phyloP scores from a whole-genome alignment of 1,140 invertebrate species.

The Drusus annulatus region DNA sequence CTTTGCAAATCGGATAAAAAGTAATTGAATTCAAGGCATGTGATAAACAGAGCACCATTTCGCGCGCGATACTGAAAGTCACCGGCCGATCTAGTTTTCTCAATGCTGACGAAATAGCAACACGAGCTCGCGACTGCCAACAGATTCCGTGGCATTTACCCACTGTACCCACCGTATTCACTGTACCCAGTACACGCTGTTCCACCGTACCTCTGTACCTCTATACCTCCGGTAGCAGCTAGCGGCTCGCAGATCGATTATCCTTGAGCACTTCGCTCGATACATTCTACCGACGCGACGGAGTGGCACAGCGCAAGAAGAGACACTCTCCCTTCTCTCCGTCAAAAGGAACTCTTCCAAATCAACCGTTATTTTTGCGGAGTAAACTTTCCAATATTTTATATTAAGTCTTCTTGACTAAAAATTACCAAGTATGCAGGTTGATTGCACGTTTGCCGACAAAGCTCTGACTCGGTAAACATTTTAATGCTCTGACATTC shows the following conservation, averaged over 20 bases:
- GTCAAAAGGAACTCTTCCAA: background rate
- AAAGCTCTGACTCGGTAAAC: background rate
- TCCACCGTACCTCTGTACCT: too few relatives aligned
- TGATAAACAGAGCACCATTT: background rate
- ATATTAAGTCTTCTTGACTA: background rate
- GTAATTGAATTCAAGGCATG: conserved; percentile 17
- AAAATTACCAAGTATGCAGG: too few relatives aligned
- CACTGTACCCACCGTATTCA: background rate
- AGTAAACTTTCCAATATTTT: background rate
- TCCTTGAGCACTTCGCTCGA: conserved; percentile 19
- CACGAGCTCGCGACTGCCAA: conserved; percentile 26
- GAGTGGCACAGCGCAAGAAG: background rate
- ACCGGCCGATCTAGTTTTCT: conserved; percentile 35
- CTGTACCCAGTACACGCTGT: too few relatives aligned
- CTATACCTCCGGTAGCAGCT: too few relatives aligned
- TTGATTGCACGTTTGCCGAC: conserved; percentile 18
- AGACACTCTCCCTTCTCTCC: background rate
- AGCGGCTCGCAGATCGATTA: conserved; percentile 8
- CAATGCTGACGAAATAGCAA: conserved; percentile 29
- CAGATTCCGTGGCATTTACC: conserved; percentile 23
- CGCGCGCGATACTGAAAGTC: conserved; percentile 8
- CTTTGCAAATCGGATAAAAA: conserved; percentile 2
- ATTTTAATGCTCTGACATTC: conserved; percentile 1
- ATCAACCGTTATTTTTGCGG: background rate
- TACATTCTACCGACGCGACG: background rate